Evolutionary conservation across 1,140 invertebrate species (phyloP), one percentile per base, ranked within the genome.

Genomic region (Scaptomyza graminum): DNA sequence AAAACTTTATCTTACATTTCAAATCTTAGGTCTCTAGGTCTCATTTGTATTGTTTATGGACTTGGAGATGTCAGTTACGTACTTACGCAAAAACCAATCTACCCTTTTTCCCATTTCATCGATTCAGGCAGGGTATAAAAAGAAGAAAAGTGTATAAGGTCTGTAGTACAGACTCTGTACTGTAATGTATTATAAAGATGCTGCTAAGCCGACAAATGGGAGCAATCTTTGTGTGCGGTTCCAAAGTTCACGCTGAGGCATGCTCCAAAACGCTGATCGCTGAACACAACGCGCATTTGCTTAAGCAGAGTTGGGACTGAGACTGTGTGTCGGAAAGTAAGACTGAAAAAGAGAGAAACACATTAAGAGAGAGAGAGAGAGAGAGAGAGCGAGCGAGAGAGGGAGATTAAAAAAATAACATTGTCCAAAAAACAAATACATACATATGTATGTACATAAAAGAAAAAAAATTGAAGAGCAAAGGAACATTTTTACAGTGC

Each of bases 181-280:
- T n/a, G n/a, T n/a, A 63, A 31, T 47, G n/a, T 62, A 43, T 39
- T 41, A 18, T 37, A 7, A 71, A 31, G 37, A 56, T 76, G 74
- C 34, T 67, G 62, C 63, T 75, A 71, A 51, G 13, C 54, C 54
- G 55, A 62, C 46, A 47, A 79, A 76, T 72, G 62, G 57, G 65
- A 76, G 70, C 70, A 71, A 87, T 87, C 82, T 68, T 64, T 67
- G 74, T 55, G 70, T 81, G 61, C 56, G 79, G 69, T 76, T 82
- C 75, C 82, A 87, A 87, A 87, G 82, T 87, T 75, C 82, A 88
- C 44, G 39, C 16, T 22, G 47, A 49, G 74, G 44, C 82, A 87
- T 79, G 82, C 82, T 72, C 47, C 57, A 74, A 61, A 34, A 28
- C 39, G 78, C 61, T 87, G 82, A 87, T 87, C 82, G 51, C 57